Conservation (phyloP, 2,113 vertebrate genomes). For the Rhinolophus ferrumequinum region DNA sequence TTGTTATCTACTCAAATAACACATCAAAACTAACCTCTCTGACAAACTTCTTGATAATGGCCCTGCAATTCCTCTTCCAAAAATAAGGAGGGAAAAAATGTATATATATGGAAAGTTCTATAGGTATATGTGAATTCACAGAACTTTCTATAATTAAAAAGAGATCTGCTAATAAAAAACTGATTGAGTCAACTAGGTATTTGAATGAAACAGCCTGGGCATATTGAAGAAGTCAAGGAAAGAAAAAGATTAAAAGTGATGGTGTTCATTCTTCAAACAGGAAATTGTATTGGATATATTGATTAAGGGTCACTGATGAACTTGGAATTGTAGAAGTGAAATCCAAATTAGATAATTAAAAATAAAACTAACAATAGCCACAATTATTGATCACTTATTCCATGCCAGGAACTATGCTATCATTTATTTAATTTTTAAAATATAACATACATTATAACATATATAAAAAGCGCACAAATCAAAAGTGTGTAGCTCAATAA, state of each 20-base stretch:
- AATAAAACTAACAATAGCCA: not conserved
- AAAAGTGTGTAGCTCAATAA: not conserved
- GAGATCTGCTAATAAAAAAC: not conserved
- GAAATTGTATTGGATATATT: not conserved
- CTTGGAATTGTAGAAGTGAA: not conserved
- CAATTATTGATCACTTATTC: constrained; percentile 1
- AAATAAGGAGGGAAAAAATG: not conserved
- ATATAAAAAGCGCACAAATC: not conserved
- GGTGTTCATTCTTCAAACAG: not conserved
- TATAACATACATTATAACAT: not conserved
- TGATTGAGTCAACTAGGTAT: not conserved
- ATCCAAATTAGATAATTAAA: not conserved
- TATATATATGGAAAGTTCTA: not conserved
- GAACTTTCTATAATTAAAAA: constrained; percentile 25
- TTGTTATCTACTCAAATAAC: not conserved
- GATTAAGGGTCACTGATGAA: not conserved
- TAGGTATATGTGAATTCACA: not conserved
- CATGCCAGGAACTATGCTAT: not conserved
- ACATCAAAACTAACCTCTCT: not conserved
- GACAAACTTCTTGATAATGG: not conserved
- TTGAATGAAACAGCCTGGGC: not conserved
- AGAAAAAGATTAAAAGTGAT: not conserved
- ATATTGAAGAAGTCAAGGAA: not conserved
- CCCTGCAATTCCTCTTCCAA: not conserved
- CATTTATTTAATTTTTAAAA: not conserved